Conservation (phyloP, 2,113 vertebrate species). For the Psephotus haematonotus region DNA sequence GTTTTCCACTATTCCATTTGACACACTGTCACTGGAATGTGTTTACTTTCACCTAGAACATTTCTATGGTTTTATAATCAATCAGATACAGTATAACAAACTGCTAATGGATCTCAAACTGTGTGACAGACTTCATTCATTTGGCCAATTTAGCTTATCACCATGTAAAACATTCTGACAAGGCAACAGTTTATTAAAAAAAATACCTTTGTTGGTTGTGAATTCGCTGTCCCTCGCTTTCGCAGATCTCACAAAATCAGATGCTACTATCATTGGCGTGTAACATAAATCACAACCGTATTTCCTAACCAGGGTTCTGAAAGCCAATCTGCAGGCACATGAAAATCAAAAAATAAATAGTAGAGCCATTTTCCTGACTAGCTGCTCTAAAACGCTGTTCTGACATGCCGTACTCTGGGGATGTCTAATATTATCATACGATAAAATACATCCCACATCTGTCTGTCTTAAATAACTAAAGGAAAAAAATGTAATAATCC, state of each 20-base stretch:
- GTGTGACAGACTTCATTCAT: neutral
- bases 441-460: neutral
- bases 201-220: constrained; percentile 89
- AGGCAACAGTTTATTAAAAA: neutral
- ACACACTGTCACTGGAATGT: neutral
- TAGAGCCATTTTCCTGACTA: neutral
- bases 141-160: neutral
- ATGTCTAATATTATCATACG: neutral
- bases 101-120: neutral
- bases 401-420: neutral
- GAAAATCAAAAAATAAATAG: neutral
- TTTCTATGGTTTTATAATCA: neutral
- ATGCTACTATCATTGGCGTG: constrained; percentile 95
- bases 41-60: neutral
- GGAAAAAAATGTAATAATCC: neutral
- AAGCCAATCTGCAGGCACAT: constrained; percentile 82
- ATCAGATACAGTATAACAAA: neutral
- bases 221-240: constrained; percentile 98
- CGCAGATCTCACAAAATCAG: constrained; percentile 90
- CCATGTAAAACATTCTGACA: neutral
- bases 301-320: constrained; percentile 92
- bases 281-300: constrained; percentile 95
- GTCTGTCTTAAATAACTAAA: neutral
- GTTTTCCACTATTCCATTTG: neutral
- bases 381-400: neutral